Conservation (phyloP, 2,888 invertebrate species). For the Syrphus vitripennis region DNA sequence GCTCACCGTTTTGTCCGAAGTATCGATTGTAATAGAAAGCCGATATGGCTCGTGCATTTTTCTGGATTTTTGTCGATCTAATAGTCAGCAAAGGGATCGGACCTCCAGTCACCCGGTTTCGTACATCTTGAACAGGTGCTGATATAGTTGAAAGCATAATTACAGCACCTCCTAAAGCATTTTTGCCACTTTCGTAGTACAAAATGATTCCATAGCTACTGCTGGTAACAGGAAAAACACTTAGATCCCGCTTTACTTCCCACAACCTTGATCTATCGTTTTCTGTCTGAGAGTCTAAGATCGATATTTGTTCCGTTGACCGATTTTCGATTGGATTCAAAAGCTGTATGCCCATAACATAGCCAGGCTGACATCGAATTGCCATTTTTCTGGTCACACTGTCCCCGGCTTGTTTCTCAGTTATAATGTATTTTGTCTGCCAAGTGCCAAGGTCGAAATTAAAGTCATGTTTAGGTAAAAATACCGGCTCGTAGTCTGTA, state of each 20-base stretch:
- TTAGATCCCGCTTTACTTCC: slow-evolving; percentile 91
- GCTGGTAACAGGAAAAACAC: slow-evolving; percentile 94
- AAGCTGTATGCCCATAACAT: slow-evolving; percentile 93
- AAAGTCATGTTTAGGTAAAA: slow-evolving; percentile 86
- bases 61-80: slow-evolving; percentile 88
- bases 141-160: slow-evolving; percentile 88
- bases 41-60: slow-evolving; percentile 90
- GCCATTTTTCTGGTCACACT: slow-evolving; percentile 83
- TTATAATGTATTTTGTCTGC: slow-evolving; percentile 90
- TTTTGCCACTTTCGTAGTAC: slow-evolving; percentile 89
- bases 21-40: slow-evolving; percentile 94
- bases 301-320: slow-evolving; percentile 91
- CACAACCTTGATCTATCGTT: slow-evolving; percentile 86
- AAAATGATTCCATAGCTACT: slow-evolving; percentile 90
- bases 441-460: slow-evolving; percentile 86
- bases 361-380: slow-evolving; percentile 89
- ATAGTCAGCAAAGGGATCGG: slow-evolving; percentile 90
- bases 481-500: slow-evolving; percentile 88
- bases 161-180: slow-evolving; percentile 91
- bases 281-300: slow-evolving; percentile 89
- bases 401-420: slow-evolving; percentile 85
- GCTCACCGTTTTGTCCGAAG: slow-evolving; percentile 91
- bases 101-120: slow-evolving; percentile 88
- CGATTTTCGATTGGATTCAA: slow-evolving; percentile 94
- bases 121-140: slow-evolving; percentile 88